Evolutionary conservation across 92 coral and sea anemone genomes (phyloP).

Genomic region (Siderastrea radians): DNA sequence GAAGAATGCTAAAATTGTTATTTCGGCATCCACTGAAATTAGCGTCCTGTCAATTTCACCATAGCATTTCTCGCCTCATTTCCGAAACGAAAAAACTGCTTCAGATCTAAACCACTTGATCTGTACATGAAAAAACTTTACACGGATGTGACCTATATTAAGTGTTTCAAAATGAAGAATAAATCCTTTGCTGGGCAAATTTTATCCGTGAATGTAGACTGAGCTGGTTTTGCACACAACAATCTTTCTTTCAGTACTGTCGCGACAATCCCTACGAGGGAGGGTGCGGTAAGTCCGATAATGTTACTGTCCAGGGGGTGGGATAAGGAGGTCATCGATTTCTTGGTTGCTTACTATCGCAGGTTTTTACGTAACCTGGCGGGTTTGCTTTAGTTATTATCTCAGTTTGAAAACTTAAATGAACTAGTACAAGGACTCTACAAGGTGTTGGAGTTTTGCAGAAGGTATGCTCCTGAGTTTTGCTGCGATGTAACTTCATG

Average conservation of each 20-base stretch:
- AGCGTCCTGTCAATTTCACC: neutral
- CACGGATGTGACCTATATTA: neutral
- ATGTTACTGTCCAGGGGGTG: neutral
- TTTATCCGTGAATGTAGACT: neutral
- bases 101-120: neutral
- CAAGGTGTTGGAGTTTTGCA: no score
- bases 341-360: no score
- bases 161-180: neutral
- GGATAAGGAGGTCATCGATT: no score
- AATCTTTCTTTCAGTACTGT: slow-evolving; percentile 7
- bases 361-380: no score
- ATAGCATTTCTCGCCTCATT: neutral
- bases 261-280: slow-evolving; percentile 8
- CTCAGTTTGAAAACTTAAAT: no score
- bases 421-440: no score
- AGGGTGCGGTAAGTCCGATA: neutral
- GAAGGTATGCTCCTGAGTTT: no score
- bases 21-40: slow-evolving; percentile 2
- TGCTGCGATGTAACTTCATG: no score
- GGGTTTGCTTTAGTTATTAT: no score
- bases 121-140: neutral
- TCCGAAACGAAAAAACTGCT: neutral
- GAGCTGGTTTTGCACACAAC: neutral
- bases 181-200: neutral
- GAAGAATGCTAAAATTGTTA: slow-evolving; percentile 37